Conservation (phyloP, 1,140 invertebrate genomes). For the Coenobita brevimanus region DNA sequence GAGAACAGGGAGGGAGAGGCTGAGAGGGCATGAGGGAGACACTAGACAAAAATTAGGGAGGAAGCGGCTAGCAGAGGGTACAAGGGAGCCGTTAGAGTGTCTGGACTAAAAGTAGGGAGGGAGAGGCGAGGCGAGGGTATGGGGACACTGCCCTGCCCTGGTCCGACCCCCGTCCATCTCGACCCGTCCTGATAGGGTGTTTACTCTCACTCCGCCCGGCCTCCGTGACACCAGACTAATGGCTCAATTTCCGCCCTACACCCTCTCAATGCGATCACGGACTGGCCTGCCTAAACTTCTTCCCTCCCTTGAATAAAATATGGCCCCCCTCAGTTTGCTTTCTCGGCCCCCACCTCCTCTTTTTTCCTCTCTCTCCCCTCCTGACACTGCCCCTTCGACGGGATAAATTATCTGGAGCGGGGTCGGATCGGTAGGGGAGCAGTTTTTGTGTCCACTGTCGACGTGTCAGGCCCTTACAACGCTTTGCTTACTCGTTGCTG, state of each 20-base stretch:
- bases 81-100: not conserved
- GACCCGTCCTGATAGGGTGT: slow-evolving; percentile 27
- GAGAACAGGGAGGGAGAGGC: too few species aligned
- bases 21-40: not conserved
- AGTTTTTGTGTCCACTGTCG: too few species aligned
- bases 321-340: slow-evolving; percentile 46
- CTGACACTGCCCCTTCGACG: too few species aligned
- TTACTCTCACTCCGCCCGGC: slow-evolving; percentile 34
- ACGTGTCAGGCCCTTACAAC: too few species aligned
- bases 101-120: not conserved
- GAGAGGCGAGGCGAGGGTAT: not conserved
- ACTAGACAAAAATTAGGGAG: not conserved
- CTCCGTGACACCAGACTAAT: slow-evolving; percentile 45
- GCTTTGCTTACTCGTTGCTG: too few species aligned
- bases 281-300: slow-evolving; percentile 41
- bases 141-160: not conserved
- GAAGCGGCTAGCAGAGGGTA: not conserved
- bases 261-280: slow-evolving; percentile 60
- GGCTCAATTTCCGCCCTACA: slow-evolving; percentile 59
- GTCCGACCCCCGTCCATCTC: not conserved
- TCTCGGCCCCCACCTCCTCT: slow-evolving; percentile 22
- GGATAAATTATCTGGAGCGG: too few species aligned
- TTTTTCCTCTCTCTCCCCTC: too few species aligned
- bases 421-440: too few species aligned
- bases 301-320: slow-evolving; percentile 59